phyloP scores from a whole-genome alignment of 2,888 invertebrate genomes.

The Erebia ligea region DNA sequence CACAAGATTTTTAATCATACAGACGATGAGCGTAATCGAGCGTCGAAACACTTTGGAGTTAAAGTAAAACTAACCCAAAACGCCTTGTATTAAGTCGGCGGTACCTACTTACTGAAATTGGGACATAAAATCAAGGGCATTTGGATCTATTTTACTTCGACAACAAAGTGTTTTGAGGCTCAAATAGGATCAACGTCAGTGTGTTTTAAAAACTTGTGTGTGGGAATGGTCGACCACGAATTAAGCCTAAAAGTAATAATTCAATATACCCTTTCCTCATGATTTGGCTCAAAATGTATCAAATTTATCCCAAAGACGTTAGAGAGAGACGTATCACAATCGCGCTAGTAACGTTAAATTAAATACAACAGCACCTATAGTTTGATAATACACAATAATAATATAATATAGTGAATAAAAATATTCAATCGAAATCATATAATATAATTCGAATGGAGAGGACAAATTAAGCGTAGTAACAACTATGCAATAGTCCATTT shows the following conservation, averaged over 20 bases:
- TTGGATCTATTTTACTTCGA: too few species aligned
- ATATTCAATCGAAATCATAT: slow-evolving; percentile 69
- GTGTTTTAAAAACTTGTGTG: too few species aligned
- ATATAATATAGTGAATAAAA: slow-evolving; percentile 60
- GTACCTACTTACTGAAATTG: too few species aligned
- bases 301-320: slow-evolving; percentile 65
- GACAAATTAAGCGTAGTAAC: slow-evolving; percentile 68
- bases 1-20: too few species aligned
- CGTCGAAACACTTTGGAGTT: too few species aligned
- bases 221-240: slow-evolving; percentile 57
- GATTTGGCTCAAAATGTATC: slow-evolving; percentile 69
- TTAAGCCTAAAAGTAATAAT: slow-evolving; percentile 76
- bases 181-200: too few species aligned
- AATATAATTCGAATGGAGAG: slow-evolving; percentile 63
- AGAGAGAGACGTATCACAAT: slow-evolving; percentile 77
- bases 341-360: slow-evolving; percentile 72
- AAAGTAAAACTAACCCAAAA: too few species aligned
- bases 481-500: slow-evolving; percentile 71
- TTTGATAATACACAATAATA: slow-evolving; percentile 70
- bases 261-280: slow-evolving; percentile 78
- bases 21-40: too few species aligned
- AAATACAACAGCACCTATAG: slow-evolving; percentile 79
- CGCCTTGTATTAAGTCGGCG: too few species aligned
- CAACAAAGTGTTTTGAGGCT: too few species aligned
- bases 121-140: too few species aligned